Base-by-base conservation (phyloP, 2,113 vertebrate genomes). In the Triplophysa rosa region DNA sequence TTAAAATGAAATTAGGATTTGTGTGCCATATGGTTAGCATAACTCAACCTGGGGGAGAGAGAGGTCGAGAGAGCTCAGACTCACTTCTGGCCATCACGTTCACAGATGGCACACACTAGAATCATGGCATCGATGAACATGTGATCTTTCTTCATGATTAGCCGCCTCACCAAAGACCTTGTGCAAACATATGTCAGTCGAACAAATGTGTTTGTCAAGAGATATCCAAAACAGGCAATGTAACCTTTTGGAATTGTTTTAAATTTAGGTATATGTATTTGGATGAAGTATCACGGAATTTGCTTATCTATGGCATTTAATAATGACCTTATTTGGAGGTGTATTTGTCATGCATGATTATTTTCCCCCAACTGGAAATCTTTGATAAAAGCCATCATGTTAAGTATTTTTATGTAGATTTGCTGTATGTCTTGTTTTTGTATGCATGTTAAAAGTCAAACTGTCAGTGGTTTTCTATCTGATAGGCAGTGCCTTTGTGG, bases 71-170 rank as follows among this genome's bases (percentile, higher is more conserved):
- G 56, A 83, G 83, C 74, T 87, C 84, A 12, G 79, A 80, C 63
- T 33, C 76, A 40, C 26, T 19, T 29, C 64, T 67, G 78, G 74
- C 80, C 80, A 40, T 29, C 40, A 64, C 73, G 13, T 58, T 73
- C 88, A 90, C 92, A 93, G 92, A 94, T 93, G 92, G 91, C 80
- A 74, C 70, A 21, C 89, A 87, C 83, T 65, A 87, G 33, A 77
- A 90, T 89, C 76, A 81, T 87, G 89, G 84, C 88, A 88, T 49
- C 70, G 37, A 82, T 56, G 61, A 83, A 88, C 83, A 72, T 80
- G 84, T 83, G 82, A 91, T 88, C 87, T 83, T 82, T 85, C 74
- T 80, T 87, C 83, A 70, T 87, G 88, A 93, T 92, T 90, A 90
- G 75, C 84, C 82, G 83, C 89, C 88, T 87, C 83, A 84, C 85